phyloP scores from a whole-genome alignment of 2,113 vertebrate species.

The Cyrtonyx montezumae region DNA sequence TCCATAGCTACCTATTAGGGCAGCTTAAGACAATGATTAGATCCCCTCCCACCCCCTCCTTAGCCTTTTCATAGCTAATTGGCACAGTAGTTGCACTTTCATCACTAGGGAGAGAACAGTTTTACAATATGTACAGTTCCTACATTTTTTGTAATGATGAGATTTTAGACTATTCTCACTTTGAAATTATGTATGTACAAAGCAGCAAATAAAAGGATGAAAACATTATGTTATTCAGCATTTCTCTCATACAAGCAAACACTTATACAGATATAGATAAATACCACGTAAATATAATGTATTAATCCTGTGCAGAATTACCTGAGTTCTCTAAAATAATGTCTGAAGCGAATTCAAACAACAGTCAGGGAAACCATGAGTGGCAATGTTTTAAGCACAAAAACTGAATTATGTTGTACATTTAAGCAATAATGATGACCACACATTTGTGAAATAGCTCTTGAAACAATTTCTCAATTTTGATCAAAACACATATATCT shows the following conservation, averaged over 20 bases:
- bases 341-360: not conserved
- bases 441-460: not conserved
- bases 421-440: not conserved
- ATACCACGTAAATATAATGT: not conserved
- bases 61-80: not conserved
- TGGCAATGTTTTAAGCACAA: not conserved
- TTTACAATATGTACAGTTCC: not conserved
- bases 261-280: not conserved
- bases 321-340: not conserved
- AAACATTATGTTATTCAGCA: not conserved
- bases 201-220: not conserved
- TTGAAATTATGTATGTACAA: not conserved
- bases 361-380: not conserved
- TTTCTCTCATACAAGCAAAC: not conserved
- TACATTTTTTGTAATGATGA: not conserved
- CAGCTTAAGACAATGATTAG: conserved; percentile 3
- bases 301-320: not conserved
- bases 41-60: not conserved
- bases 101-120: not conserved
- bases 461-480: not conserved
- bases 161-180: not conserved
- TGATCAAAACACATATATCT: not conserved
- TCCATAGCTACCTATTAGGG: not conserved
- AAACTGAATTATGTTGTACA: not conserved
- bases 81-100: not conserved